Evolutionary conservation across 2,888 invertebrate species (phyloP), one percentile per base, ranked within the genome.

Genomic region (Stenolophus ochropezus): DNA sequence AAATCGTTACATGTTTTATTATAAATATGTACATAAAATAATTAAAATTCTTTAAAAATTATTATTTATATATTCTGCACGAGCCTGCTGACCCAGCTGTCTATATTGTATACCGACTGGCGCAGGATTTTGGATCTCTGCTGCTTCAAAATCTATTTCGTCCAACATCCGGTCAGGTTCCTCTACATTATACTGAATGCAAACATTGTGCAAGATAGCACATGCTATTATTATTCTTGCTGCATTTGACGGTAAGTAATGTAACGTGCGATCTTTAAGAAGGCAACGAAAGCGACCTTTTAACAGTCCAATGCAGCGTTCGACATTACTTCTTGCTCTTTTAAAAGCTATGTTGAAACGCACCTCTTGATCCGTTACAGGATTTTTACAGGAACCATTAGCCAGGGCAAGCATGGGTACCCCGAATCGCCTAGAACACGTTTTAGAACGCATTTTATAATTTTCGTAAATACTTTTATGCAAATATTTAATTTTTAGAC

Each of bases 301-400:
- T 47, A 85, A 75, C 18, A 83, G 58, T 11, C 83, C 84, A 81
- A 85, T 84, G 6, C 83, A 56, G 82, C 84, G 80, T 81, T 85
- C 85, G 11, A 84, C 82, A 25, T 75, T 42, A 47, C 83, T 82
- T 81, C 83, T 71, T 8, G 79, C 53, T n/a, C 82, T 56, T 3
- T 78, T 84, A 42, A 81, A 83, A 71, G 58, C 76, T 65, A 81
- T 81, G 73, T 85, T 84, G 82, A 84, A 84, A 33, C 18, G 18
- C 61, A 74, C 79, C 71, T 85, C 80, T 18, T 84, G 53, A 18
- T 2, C 33, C 51, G 83, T 82, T 25, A 84, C 71, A 16, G 75
- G 21, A 18, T 84, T 83, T 51, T 83, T 82, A 75, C 83, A 51
- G 84, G 84, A 23, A 82, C 27, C 56, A 84, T 69, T 61, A 84